phyloP scores from a whole-genome alignment of 2,113 vertebrate species.

The Sminthopsis crassicaudata region DNA sequence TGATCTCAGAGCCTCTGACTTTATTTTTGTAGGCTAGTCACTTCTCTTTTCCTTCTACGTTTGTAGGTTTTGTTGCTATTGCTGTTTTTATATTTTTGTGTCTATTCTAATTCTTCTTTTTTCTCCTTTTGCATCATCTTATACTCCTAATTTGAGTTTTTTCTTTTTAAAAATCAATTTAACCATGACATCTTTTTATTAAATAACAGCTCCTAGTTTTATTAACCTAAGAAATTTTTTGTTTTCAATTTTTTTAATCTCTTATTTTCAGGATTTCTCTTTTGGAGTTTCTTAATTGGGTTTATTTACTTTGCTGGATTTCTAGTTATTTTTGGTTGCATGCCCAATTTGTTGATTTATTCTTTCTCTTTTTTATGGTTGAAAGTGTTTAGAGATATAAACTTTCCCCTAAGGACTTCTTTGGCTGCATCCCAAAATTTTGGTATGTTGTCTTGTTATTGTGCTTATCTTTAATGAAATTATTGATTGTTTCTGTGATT shows the following conservation, averaged over 20 bases:
- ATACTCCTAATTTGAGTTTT: neutral
- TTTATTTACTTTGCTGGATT: neutral
- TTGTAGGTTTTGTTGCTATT: neutral
- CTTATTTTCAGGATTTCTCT: neutral
- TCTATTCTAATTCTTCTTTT: neutral
- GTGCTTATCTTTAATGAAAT: neutral
- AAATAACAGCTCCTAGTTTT: neutral
- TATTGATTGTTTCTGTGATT: neutral
- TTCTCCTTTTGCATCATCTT: neutral
- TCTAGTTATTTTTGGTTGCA: neutral
- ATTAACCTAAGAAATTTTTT: neutral
- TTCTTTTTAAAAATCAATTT: neutral
- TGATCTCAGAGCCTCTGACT: neutral
- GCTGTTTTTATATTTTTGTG: neutral
- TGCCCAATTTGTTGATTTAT: neutral
- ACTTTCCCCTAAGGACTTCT: neutral
- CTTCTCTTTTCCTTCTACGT: neutral
- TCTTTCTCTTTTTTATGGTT: conserved; percentile 3
- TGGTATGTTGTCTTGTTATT: neutral
- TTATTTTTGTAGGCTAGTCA: neutral
- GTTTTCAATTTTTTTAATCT: neutral
- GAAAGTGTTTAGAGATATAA: conserved; percentile 8
- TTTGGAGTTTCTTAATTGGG: neutral
- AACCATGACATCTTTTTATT: neutral
- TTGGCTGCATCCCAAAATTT: neutral